Evolutionary conservation across 1,140 invertebrate genomes (phyloP).

Genomic region (Oscheius sp.): DNA sequence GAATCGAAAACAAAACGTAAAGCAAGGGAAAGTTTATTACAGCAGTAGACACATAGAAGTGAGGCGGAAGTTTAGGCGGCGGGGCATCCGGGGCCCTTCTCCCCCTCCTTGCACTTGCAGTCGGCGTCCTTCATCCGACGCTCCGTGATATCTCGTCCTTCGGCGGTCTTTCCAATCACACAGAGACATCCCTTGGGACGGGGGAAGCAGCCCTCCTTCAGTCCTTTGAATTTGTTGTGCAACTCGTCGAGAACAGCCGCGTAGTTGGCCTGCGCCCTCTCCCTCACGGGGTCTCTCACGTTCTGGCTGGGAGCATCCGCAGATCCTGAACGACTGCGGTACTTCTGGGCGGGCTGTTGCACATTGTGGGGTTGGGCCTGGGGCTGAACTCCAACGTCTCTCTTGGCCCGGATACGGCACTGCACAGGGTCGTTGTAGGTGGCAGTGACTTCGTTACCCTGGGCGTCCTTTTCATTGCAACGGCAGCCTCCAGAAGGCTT

Average conservation of each 20-base stretch:
- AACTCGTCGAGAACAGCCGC: constrained; percentile 39
- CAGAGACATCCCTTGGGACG: constrained; percentile 43
- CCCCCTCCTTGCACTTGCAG: constrained; percentile 43
- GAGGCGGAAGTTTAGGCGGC: constrained; percentile 13
- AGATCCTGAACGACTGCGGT: neutral
- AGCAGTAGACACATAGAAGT: neutral
- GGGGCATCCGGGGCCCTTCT: constrained; percentile 36
- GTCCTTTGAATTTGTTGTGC: constrained; percentile 44
- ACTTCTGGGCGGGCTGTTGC: neutral
- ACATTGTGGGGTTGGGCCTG: constrained; percentile 6
- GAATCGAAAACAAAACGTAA: neutral
- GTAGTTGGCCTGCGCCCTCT: constrained; percentile 42
- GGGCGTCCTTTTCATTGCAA: constrained; percentile 43
- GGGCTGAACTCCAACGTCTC: constrained; percentile 28
- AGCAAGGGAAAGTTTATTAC: neutral
- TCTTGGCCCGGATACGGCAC: constrained; percentile 31
- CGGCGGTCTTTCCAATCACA: constrained; percentile 41
- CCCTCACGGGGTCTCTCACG: constrained; percentile 38
- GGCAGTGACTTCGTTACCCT: constrained; percentile 41
- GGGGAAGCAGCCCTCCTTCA: constrained; percentile 45
- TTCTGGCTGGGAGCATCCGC: constrained; percentile 21
- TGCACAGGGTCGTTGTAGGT: constrained; percentile 29
- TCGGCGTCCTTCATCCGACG: constrained; percentile 42
- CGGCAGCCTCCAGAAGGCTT: constrained; percentile 44
- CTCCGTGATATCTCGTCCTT: constrained; percentile 44